These are phyloP conservation scores for Nezara viridula DNA, from an alignment of 2,888 invertebrate genomes.

Conservation along the genomic window DNA sequence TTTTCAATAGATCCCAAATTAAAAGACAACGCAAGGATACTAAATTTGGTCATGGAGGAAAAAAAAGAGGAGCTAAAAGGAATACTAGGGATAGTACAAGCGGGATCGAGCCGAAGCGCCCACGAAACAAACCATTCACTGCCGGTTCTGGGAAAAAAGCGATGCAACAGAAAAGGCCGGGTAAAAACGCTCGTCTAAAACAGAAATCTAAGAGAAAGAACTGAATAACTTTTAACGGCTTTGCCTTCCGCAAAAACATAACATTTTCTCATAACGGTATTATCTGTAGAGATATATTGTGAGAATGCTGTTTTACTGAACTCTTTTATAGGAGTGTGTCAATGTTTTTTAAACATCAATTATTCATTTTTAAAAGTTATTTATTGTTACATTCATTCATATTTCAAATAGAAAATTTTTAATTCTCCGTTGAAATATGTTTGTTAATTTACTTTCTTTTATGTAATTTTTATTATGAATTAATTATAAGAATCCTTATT, in stretches of 20 bases:
- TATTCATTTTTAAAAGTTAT: too few relatives aligned
- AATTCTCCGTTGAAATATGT: neutral
- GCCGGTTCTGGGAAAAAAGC: slow-evolving; percentile 62
- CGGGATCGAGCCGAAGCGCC: slow-evolving; percentile 72
- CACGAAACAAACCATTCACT: slow-evolving; percentile 58
- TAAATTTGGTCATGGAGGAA: slow-evolving; percentile 96
- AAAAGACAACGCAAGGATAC: slow-evolving; percentile 81
- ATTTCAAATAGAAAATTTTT: neutral
- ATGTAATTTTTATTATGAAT: neutral
- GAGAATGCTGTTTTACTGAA: too few relatives aligned
- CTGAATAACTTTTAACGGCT: too few relatives aligned
- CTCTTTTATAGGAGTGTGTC: too few relatives aligned
- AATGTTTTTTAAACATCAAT: too few relatives aligned
- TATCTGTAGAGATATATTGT: too few relatives aligned
- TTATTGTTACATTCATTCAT: too few relatives aligned
- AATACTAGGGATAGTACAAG: slow-evolving; percentile 87
- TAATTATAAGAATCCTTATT: neutral
- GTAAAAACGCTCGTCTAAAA: slow-evolving; percentile 71
- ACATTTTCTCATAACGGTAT: too few relatives aligned
- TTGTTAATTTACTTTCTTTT: neutral
- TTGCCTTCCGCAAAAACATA: too few relatives aligned
- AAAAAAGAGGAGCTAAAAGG: slow-evolving; percentile 89
- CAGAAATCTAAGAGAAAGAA: slow-evolving; percentile 69
- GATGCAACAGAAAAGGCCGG: slow-evolving; percentile 68
- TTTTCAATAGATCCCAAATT: neutral